Evolutionary conservation across 2,888 invertebrate genomes (phyloP).

Genomic region (Apantesis nais): DNA sequence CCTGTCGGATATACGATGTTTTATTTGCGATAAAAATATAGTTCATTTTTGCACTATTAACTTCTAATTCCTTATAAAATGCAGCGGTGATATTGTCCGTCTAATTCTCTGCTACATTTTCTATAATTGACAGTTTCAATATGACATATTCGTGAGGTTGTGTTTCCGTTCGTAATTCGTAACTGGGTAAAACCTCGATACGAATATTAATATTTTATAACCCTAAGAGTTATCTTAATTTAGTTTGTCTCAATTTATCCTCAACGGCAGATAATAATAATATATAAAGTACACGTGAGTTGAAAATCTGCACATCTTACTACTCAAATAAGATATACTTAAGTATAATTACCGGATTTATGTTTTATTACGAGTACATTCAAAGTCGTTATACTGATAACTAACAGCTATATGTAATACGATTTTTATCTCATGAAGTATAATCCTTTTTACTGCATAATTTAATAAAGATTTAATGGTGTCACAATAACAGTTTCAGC

Average conservation of each 20-base stretch:
- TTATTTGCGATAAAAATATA: too few relatives aligned
- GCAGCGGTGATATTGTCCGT: too few relatives aligned
- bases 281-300: not conserved
- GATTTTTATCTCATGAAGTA: not conserved
- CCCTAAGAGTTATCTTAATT: not conserved
- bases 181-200: not conserved
- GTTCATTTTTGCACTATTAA: too few relatives aligned
- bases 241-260: slow-evolving; percentile 1
- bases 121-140: too few relatives aligned
- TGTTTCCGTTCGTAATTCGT: too few relatives aligned
- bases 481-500: not conserved
- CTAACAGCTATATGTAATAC: not conserved
- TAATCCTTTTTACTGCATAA: not conserved
- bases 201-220: not conserved
- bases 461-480: not conserved
- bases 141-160: too few relatives aligned
- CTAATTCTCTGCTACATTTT: too few relatives aligned
- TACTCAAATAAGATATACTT: not conserved
- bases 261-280: not conserved
- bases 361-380: not conserved
- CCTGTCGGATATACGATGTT: too few relatives aligned
- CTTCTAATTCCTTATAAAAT: too few relatives aligned
- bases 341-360: not conserved
- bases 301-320: not conserved
- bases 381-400: not conserved